phyloP scores from a whole-genome alignment of 1,140 invertebrate species.

The Trichonephila inaurata region DNA sequence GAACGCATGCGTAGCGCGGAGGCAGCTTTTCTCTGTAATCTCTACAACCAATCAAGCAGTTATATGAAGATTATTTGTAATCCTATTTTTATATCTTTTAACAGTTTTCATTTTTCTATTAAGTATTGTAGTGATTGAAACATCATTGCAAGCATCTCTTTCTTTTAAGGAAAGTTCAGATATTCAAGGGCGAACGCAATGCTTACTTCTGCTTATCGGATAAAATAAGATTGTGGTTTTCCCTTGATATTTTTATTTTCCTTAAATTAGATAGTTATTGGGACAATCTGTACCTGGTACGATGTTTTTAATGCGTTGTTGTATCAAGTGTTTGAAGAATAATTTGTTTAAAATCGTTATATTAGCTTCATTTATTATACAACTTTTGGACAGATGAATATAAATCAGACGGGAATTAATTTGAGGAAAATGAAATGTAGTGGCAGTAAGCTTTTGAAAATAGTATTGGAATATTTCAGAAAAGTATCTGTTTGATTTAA shows the following conservation, averaged over 20 bases:
- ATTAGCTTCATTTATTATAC: too few species aligned
- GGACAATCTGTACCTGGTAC: neutral
- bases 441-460: too few species aligned
- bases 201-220: neutral
- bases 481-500: too few species aligned
- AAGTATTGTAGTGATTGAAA: neutral
- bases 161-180: constrained; percentile 5
- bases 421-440: too few species aligned
- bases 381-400: too few species aligned
- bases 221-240: neutral
- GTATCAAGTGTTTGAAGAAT: too few species aligned
- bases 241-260: constrained; percentile 7
- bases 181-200: neutral
- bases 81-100: neutral
- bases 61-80: neutral
- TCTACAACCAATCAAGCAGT: neutral
- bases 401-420: too few species aligned
- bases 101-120: neutral
- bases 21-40: neutral
- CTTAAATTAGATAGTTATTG: neutral
- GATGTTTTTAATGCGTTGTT: neutral
- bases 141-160: neutral
- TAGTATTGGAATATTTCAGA: too few species aligned
- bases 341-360: too few species aligned
- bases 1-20: neutral